Evolutionary conservation across 2,888 invertebrate genomes (phyloP), one percentile per base, ranked within the genome.

Genomic region (Clitarchus hookeri): DNA sequence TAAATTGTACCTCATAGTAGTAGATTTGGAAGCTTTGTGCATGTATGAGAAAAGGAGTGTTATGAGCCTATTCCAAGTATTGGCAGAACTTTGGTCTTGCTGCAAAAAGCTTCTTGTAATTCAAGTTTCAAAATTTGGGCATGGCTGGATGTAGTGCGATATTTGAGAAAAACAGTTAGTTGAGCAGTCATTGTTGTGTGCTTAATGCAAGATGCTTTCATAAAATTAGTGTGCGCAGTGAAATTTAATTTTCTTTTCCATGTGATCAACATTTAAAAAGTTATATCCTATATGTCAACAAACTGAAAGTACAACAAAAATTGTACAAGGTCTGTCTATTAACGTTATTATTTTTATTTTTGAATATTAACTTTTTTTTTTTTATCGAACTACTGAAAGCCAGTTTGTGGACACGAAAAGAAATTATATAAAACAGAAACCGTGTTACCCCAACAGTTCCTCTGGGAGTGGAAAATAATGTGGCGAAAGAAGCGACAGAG

Each of bases 381-480:
- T 23, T 8, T n/a, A 65, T 65, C 23, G n/a, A 65, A 65, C 65
- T 65, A 65, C 19, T 65, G 19, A 65, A n/a, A 23, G 65, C 19
- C n/a, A 65, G 1, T 65, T 65, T 65, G 65, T 65, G 65, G n/a
- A n/a, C 65, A n/a, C 65, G 2, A 23, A 65, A 23, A 65, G 19
- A 65, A 65, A n/a, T n/a, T 8, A n/a, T 65, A 19, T 65, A 65
- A 65, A 65, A 23, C n/a, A 65, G 65, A 65, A 65, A 65, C 65
- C 65, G 23, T 65, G 65, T 65, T 65, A 65, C 36, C 65, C 65
- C 65, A n/a, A 65, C 65, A 65, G 65, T 65, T 65, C 65, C 65
- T 65, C 65, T 65, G 65, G 65, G 65, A 65, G 65, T 65, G 65
- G 65, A 65, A 65, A 65, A 65, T 65, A 65, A 65, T 65, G 65